A percentile compares a stretch with the other conserved stretches of the same genome.
Evolutionary conservation across 2,888 invertebrate species (phyloP).

Genomic region (Malthinus seriepunctatus): DNA sequence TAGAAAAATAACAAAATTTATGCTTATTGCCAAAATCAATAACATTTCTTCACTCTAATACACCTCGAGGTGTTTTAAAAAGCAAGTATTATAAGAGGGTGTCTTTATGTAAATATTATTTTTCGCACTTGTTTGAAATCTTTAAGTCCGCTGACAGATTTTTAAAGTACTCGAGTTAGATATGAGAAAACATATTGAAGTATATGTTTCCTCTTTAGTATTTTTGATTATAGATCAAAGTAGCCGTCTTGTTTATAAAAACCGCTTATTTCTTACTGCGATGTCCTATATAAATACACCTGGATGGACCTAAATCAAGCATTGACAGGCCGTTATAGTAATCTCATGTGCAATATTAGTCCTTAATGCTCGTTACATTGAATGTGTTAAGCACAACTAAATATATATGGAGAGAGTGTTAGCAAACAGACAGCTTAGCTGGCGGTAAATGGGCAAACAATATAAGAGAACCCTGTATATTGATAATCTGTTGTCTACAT

Average conservation of each 20-base stretch:
- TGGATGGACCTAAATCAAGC: conserved; percentile 51
- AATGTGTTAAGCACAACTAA: conserved; percentile 37
- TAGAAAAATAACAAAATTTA: too few relatives aligned
- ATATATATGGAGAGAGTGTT: conserved; percentile 46
- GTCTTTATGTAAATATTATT: conserved; percentile 46
- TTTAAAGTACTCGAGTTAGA: conserved; percentile 28
- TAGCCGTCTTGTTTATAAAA: conserved; percentile 48
- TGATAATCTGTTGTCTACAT: conserved; percentile 53
- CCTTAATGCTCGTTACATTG: conserved; percentile 26
- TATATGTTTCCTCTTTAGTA: conserved; percentile 36
- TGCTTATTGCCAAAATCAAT: too few relatives aligned
- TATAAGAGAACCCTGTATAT: conserved; percentile 47
- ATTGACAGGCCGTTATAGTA: conserved; percentile 47
- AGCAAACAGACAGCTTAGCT: conserved; percentile 53
- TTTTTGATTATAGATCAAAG: conserved; percentile 45
- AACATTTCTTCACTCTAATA: too few relatives aligned
- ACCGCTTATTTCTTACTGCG: conserved; percentile 38
- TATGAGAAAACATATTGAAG: conserved; percentile 26
- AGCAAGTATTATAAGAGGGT: too few relatives aligned
- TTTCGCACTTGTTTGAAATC: conserved; percentile 47
- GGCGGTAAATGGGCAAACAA: conserved; percentile 56
- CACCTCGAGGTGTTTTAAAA: too few relatives aligned
- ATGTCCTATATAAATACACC: conserved; percentile 52
- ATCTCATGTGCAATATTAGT: conserved; percentile 35
- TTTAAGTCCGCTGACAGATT: conserved; percentile 34